phyloP scores from a whole-genome alignment of 2,888 invertebrate genomes.

The Uropetala carovei region DNA sequence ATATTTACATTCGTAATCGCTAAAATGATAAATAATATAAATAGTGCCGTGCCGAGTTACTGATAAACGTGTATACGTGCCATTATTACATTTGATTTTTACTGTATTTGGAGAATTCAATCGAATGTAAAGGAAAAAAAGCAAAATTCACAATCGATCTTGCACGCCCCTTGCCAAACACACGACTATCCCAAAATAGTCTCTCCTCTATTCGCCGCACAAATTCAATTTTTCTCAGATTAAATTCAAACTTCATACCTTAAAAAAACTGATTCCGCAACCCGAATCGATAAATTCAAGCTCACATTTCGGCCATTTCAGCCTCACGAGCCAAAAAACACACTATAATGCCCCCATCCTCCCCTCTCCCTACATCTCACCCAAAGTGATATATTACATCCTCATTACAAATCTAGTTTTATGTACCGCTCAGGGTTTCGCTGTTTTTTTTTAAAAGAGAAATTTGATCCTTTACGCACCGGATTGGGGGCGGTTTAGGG shows the following conservation, averaged over 20 bases:
- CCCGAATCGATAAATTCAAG: conserved; percentile 49
- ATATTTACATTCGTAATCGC: too few species aligned
- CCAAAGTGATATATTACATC: conserved; percentile 44
- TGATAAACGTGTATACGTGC: too few species aligned
- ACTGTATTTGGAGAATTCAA: too few species aligned
- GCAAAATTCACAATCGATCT: too few species aligned
- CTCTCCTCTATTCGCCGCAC: conserved; percentile 27
- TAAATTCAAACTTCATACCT: conserved; percentile 15
- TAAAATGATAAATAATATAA: too few species aligned
- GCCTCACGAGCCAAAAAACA: neutral
- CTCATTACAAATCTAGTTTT: conserved; percentile 50
- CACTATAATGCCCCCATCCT: neutral
- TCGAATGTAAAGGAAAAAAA: too few species aligned
- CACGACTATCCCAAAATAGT: neutral
- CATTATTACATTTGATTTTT: too few species aligned
- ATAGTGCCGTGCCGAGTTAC: too few species aligned
- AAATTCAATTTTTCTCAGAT: conserved; percentile 43
- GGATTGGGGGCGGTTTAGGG: neutral
- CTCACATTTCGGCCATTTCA: conserved; percentile 15
- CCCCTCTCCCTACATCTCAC: neutral
- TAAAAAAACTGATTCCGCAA: conserved; percentile 23
- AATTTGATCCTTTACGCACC: conserved; percentile 28
- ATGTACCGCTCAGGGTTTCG: conserved; percentile 3
- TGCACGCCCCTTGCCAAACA: too few species aligned
- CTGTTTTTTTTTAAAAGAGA: conserved; percentile 8